Evolutionary conservation across 2,113 vertebrate genomes (phyloP), one percentile per base, ranked within the genome.

Genomic region (Mobula birostris): DNA sequence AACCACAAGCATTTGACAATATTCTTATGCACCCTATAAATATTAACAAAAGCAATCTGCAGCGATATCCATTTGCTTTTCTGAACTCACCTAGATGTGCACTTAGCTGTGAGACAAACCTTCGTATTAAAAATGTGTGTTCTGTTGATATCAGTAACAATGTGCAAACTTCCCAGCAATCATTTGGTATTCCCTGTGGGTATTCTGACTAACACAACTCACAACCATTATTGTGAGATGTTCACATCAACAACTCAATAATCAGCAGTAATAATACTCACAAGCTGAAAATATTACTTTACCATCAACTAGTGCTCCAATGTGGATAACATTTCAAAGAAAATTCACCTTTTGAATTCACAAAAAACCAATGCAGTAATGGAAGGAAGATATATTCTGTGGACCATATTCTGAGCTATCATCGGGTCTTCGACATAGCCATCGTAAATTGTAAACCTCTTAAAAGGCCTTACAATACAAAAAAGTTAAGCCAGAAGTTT

Each of bases 31-130:
- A 15, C 36, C 36, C 40, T 24, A 76, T 93, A 93, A 93, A 93
- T 76, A 93, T 93, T 93, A 93, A 74, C 91, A 76, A 92, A 72
- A 32, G 36, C 32, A 93, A 93, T 93, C 56, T 93, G 14, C 70
- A 93, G 7, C 48, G 40, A 93, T 56, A 21, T 21, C n/a, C 5
- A 15, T 68, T 74, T 56, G 32, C 36, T 93, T 56, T 74, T 93
- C 68, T 74, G 68, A 93, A 74, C 74, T 56, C 68, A 93, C 83
- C 7, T 29, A 61, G 32, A 77, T 48, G 14, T 24, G 15, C n/a
- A 36, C 15, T 66, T 17, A 93, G 24, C 36, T 74, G 21, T 14
- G 24, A 93, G 36, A 74, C 48, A 93, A 93, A 56, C 74, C 48
- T 56, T 93, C 48, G 56, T 70, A 76, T 24, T 29, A 24, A 74